Evolutionary conservation across 2,888 invertebrate species (phyloP), one percentile per base, ranked within the genome.

Genomic region (Athrips mouffetella): DNA sequence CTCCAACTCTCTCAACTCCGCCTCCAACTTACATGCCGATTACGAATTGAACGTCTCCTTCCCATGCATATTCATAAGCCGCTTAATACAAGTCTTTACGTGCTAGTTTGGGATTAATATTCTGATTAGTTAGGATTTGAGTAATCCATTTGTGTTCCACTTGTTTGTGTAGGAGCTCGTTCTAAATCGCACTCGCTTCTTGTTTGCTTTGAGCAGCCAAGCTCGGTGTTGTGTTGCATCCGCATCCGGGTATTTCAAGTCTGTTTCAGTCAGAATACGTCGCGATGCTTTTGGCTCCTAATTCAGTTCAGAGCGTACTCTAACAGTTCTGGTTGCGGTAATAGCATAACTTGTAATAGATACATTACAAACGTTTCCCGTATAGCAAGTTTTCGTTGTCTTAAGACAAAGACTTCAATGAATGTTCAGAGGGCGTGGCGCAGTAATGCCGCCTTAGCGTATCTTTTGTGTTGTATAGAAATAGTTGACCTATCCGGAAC

Each of bases 11-110:
- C 59, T 50, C 55, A 51, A 23, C 31, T 21, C 42, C 16, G 47
- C 15, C 45, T 47, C 30, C 50, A 49, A 50, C 59, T 63, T 65
- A 66, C 65, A 60, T 50, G 52, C 48, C 67, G 62, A 68, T 67
- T 67, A 64, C 61, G 59, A 58, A 51, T 54, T 50, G 55, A 51
- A 52, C 55, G 62, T 50, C 58, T 53, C 58, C 52, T 21, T 6
- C 23, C 7, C n/a, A 7, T 73, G 65, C 68, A 75, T 75, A 74
- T 73, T 73, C 73, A 74, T 70, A 62, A 48, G 55, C 51, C n/a
- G n/a, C 58, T 63, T 71, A 67, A 66, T 67, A 63, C 63, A 60
- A 55, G 63, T 58, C 63, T 67, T 62, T 56, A 59, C 54, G 49
- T 21, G 54, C 52, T 55, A 53, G 53, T 64, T 63, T 52, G 48